These are phyloP conservation scores for Schizotus pectinicornis DNA, from an alignment of 2,888 invertebrate genomes.

Conservation along the genomic window DNA sequence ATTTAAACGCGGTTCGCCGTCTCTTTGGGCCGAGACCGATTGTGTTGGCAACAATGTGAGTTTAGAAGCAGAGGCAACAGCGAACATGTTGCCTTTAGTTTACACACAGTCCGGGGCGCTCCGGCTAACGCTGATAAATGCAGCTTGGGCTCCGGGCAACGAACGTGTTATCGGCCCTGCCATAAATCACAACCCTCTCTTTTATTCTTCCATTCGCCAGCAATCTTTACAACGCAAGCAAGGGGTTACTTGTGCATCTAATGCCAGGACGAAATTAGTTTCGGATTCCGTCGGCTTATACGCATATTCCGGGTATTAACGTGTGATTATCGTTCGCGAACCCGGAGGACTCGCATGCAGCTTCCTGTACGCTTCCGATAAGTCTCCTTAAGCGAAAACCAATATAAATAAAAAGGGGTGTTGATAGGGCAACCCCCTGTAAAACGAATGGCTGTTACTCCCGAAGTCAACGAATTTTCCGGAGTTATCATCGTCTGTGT, in stretches of 20 bases:
- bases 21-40: slow-evolving; percentile 14
- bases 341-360: too few relatives aligned
- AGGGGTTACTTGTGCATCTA: slow-evolving; percentile 25
- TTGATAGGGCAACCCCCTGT: too few relatives aligned
- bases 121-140: slow-evolving; percentile 44
- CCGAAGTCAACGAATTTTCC: too few relatives aligned
- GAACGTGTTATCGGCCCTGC: slow-evolving; percentile 42
- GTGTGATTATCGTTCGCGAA: too few relatives aligned
- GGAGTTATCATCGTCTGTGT: too few relatives aligned
- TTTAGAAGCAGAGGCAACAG: slow-evolving; percentile 16
- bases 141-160: slow-evolving; percentile 39
- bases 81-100: slow-evolving; percentile 29
- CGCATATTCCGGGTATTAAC: too few relatives aligned
- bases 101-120: slow-evolving; percentile 8
- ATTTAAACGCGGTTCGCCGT: neutral
- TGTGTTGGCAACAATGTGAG: slow-evolving; percentile 19
- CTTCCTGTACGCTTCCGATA: too few relatives aligned
- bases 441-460: too few relatives aligned
- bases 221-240: slow-evolving; percentile 33
- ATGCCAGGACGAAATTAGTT: slow-evolving; percentile 12
- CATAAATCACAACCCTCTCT: slow-evolving; percentile 42
- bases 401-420: too few relatives aligned
- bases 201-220: slow-evolving; percentile 36
- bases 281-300: slow-evolving; percentile 17
- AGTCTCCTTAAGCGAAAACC: too few relatives aligned